A percentile compares a stretch with the other conserved stretches of the same genome.
Evolutionary conservation across 2,113 vertebrate species (phyloP).

Genomic region (Leptodactylus fuscus): DNA sequence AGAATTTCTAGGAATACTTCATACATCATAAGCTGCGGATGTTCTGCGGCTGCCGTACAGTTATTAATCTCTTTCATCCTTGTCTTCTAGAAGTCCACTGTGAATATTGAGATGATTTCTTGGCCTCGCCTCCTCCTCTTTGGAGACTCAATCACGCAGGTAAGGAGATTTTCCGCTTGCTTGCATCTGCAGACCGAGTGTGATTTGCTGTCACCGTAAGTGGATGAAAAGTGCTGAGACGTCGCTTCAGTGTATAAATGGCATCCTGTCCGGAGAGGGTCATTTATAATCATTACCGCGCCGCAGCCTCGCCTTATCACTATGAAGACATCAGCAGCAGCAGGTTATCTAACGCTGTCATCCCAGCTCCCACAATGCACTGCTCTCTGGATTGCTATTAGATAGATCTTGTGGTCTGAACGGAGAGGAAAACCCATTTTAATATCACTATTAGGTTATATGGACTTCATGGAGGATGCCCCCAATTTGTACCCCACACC

Average conservation of each 20-base stretch:
- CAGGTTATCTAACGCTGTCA: neutral
- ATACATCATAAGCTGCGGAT: no score
- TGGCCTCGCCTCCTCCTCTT: conserved; percentile 89
- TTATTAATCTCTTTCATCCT: neutral
- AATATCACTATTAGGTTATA: no score
- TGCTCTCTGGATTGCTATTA: neutral
- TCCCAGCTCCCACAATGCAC: neutral
- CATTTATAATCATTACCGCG: neutral
- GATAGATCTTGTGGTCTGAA: no score
- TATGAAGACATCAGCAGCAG: neutral
- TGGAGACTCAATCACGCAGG: conserved; percentile 96
- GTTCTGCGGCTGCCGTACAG: neutral
- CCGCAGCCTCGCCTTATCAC: neutral
- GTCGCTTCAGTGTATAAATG: neutral
- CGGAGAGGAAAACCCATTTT: neutral
- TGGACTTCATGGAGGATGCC: no score
- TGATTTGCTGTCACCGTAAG: neutral
- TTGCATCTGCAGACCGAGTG: neutral
- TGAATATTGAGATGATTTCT: neutral
- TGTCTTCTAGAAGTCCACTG: neutral
- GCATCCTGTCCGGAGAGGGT: neutral
- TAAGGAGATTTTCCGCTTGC: conserved; percentile 63
- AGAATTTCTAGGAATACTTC: neutral
- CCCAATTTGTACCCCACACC: no score
- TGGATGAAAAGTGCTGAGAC: neutral